Evolutionary conservation across 2,888 invertebrate genomes (phyloP).

Genomic region (Aphodius granarius): DNA sequence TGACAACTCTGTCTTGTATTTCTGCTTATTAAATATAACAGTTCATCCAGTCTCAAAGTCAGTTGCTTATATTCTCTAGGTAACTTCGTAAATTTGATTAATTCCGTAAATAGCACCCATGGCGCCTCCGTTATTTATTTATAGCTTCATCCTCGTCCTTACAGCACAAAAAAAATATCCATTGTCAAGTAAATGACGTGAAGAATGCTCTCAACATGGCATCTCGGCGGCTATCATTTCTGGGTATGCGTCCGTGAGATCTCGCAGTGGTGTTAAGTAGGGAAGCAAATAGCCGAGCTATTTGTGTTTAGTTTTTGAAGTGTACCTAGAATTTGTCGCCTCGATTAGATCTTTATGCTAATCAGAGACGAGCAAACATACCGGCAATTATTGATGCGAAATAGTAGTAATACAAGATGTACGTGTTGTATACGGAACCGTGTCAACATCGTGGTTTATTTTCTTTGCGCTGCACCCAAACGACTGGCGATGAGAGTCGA

Average conservation of each 20-base stretch:
- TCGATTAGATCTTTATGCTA: constrained; percentile 25
- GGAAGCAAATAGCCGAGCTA: constrained; percentile 24
- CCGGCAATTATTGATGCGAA: constrained; percentile 11
- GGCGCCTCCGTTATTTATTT: background rate
- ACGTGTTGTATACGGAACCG: background rate
- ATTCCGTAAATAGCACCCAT: background rate
- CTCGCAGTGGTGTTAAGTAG: constrained; percentile 27
- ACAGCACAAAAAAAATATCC: background rate
- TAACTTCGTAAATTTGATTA: background rate
- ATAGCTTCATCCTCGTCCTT: background rate
- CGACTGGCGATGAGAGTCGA: background rate
- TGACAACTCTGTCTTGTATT: too few species aligned
- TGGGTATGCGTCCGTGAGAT: constrained; percentile 19
- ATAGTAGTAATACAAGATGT: background rate
- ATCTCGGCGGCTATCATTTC: background rate
- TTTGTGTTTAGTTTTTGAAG: constrained; percentile 27
- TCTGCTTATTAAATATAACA: too few species aligned
- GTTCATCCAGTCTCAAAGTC: too few species aligned
- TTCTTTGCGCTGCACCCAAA: constrained; percentile 21
- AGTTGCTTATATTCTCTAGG: too few species aligned
- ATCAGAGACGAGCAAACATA: constrained; percentile 19
- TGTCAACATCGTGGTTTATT: background rate
- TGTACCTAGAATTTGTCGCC: constrained; percentile 31
- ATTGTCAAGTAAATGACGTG: background rate
- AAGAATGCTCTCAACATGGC: background rate